Base-by-base conservation (phyloP, 2,888 invertebrate species). In the Hymenopus coronatus region DNA sequence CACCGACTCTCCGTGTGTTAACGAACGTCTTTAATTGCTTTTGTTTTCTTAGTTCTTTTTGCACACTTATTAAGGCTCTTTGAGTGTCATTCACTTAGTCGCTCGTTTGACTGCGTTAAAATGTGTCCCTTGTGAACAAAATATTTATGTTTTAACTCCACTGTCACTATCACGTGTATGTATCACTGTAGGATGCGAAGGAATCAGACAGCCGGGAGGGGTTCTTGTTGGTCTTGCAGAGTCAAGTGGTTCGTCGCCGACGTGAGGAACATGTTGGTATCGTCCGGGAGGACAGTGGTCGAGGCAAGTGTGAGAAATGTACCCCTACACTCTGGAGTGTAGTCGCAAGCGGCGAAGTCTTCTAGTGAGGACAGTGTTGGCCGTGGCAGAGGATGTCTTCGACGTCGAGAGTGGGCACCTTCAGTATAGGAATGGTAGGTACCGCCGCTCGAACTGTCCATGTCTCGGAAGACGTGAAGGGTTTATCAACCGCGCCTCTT, bases 391-490 rank as follows among this genome's bases (percentile, higher is more conserved):
- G 54, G 54, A 25, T 70, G 54, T 70, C 54, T 70, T 70, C 20
- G 54, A 70, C 54, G 20, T 70, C 20, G 54, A 70, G 54, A 25
- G 54, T 70, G 86, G 82, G 40, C 82, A 82, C 87, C 87, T 87
- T 87, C 87, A 33, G 82, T 87, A 30, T 86, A 86, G 81, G 20
- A 70, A 70, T 81, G 70, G 81, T 28, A 81, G 81, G 86, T 28
- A 81, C 87, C 87, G 87, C 27, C 82, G 82, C 87, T 87, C 82
- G 33, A 33, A 30, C 82, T 82, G 33, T 87, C 87, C 87, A 87
- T 87, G 82, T 82, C 87, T 70, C 54, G 54, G 54, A 70, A 20
- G 54, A 70, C 25, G 54, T 25, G 54, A 70, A 70, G 54, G 54
- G 54, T 70, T 70, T 70, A 70, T 20, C 54, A 70, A 25, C 54